Base-by-base conservation (phyloP, 2,888 invertebrate species). In the Zelleria hepariella region DNA sequence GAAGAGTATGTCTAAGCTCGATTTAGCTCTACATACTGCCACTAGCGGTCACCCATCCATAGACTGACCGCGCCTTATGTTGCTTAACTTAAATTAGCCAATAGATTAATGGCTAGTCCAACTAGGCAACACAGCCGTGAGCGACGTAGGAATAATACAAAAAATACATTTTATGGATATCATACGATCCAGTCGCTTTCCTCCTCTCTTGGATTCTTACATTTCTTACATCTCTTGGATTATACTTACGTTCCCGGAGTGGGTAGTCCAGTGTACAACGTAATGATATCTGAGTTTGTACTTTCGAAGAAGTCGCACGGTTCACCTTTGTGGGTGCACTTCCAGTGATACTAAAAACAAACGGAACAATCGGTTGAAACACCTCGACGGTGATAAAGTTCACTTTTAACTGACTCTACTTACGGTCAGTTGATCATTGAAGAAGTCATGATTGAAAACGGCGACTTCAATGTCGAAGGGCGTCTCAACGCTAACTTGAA, bases 381-480 rank as follows among this genome's bases (percentile, higher is more conserved):
- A 10, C 51, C 21, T n/a, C 15, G 2, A 25, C 25, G n/a, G 25
- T 15, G 25, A 53, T 24, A 25, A 53, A 25, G 10, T 24, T 53
- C n/a, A 24, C 21, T 8, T 8, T 24, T 24, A 25, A 25, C 21
- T 25, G n/a, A 53, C 8, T 24, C 23, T 51, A 62, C 70, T 70
- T 64, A 80, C 80, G 24, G 42, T 60, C n/a, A 70, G 53, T 26
- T 61, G 42, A 5, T 64, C 59, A 10, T 61, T 58, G 20, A 68
- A 63, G 61, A 74, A 74, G 55, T 82, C 79, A 52, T 73, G 69
- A 24, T 71, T 74, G 10, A 71, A 62, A 5, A 78, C 66, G 18
- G 65, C 51, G 0, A 73, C 67, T 48, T 67, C 65, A 2, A 82
- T 49, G 4, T 58, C 60, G 47, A 82, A 79, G 0, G 72, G 62